Evolutionary conservation across 2,113 vertebrate species (phyloP), one percentile per base, ranked within the genome.

Genomic region (Nothocercus nigrocapillus): DNA sequence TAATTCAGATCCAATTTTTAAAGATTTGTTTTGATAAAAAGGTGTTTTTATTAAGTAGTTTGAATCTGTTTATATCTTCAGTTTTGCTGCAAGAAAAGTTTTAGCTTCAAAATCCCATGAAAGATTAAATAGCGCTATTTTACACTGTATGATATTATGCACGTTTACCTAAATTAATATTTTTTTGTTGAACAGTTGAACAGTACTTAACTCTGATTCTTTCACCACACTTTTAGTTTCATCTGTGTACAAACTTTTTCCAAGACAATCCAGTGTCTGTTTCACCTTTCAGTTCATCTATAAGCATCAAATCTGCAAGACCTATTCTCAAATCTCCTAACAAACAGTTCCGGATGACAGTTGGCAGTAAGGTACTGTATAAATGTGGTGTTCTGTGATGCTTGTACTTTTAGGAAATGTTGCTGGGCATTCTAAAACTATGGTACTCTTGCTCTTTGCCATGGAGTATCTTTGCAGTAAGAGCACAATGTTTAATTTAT

Each of bases 271-370:
- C 96, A 25, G 95, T 94, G 81, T 86, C 95, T 36, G 3, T 85
- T 79, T 86, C 97, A 74, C 96, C 73, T 17, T 97, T 95, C 56
- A 95, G 93, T 66, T 98, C 98, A 69, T 53, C 92, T 10, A 97
- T 99, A 89, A 98, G 97, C 73, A 98, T 99, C 69, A 99, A 98
- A 94, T 97, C 99, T 36, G 99, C 99, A 74, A 98, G 98, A 59
- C 98, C 98, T 20, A 95, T 97, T 83, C 89, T 98, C 78, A 99
- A 99, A 93, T 86, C 99, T 4, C 96, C 98, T 92, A 99, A 98
- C 96, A 99, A 98, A 94, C 98, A 99, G 66, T 98, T 99, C 75
- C 98, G 98, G 61, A 98, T 96, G 20, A 99, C 99, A 2, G 99
- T 99, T 42, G 99, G 99, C 96, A 98, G 96, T 95, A 99, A 99